Percentiles rank a stretch among this genome's conserved stretches.
Evolutionary conservation across 2,797 vertebrate genomes (phyloP).

Genomic region (Varecia variegata): DNA sequence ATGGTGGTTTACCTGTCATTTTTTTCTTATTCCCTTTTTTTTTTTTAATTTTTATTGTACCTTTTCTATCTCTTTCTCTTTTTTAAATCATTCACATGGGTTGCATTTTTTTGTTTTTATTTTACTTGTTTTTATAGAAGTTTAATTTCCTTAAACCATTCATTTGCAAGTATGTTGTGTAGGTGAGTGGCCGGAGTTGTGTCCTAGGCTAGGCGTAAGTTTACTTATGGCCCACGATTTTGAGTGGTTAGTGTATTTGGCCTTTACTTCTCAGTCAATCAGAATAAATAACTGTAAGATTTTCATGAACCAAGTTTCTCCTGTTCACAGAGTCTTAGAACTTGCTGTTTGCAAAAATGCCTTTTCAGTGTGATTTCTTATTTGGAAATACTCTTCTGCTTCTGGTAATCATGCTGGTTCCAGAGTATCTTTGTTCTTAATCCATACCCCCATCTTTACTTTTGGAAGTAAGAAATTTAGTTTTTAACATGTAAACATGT

Average conservation of each 20-base stretch:
- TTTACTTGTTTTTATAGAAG: not conserved
- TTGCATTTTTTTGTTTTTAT: not conserved
- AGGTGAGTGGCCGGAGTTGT: not conserved
- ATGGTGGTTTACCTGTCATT: not conserved
- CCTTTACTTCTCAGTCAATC: not conserved
- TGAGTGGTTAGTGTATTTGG: not conserved
- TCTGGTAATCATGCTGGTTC: not conserved
- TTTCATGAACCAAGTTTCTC: no score
- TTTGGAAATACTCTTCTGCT: not conserved
- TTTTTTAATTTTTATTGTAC: no score
- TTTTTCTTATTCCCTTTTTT: not conserved
- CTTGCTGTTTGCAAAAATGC: not conserved
- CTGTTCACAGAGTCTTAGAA: not conserved
- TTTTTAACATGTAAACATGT: not conserved
- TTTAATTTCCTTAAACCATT: not conserved
- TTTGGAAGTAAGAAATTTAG: not conserved
- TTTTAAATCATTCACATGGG: not conserved
- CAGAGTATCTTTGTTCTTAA: not conserved
- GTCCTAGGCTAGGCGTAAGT: not conserved
- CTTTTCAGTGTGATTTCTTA: not conserved
- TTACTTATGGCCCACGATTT: not conserved
- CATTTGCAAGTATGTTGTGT: not conserved
- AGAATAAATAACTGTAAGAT: not conserved
- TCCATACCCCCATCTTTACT: fast-evolving
- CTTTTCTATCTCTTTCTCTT: not conserved